Evolutionary conservation across 2,113 vertebrate genomes (phyloP), one percentile per base, ranked within the genome.

Genomic region (Scartelaos histophorus): DNA sequence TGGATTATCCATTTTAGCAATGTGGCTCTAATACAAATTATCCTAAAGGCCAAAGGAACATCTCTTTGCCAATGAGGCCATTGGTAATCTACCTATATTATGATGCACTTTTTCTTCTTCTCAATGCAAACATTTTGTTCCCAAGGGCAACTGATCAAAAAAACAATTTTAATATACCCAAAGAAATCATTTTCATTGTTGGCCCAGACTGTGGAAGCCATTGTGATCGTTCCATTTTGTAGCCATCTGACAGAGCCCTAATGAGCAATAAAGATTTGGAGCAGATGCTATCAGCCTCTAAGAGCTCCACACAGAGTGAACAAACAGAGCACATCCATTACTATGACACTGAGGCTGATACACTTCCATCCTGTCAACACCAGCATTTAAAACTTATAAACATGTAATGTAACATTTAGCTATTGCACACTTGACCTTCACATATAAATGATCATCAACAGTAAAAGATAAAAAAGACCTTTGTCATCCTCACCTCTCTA

Each of bases 401-500:
- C 21, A 24, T 56, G 13, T 3, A 62, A 38, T 16, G 13, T 35
- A 16, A 10, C 24, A 71, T 64, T 64, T 49, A 61, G 54, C 53
- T 64, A 72, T 54, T 38, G 34, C 43, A 29, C 46, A 11, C 12
- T 16, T 68, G 65, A 43, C 70, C 68, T 74, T 67, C 47, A 74
- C 12, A 7, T 12, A n/a, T 66, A 19, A 64, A 61, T 16, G 7
- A 65, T 16, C 13, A 25, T 60, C 15, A 7, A 29, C 60, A 5
- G 53, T 21, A 15, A 60, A 47, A 74, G 6, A 49, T 34, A 70
- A 17, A 53, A 9, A 67, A 22, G 25, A 56, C 13, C 11, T 38
- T 72, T 68, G 0, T 4, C 17, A 62, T 11, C 69, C 85, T 85
- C 81, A 90, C 88, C 81, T 76, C 73, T 47, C 46, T n/a, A 61